A percentile compares a stretch with the other conserved stretches of the same genome.
Conservation (phyloP, 2,797 vertebrate genomes). For the Chaetophractus vellerosus region DNA sequence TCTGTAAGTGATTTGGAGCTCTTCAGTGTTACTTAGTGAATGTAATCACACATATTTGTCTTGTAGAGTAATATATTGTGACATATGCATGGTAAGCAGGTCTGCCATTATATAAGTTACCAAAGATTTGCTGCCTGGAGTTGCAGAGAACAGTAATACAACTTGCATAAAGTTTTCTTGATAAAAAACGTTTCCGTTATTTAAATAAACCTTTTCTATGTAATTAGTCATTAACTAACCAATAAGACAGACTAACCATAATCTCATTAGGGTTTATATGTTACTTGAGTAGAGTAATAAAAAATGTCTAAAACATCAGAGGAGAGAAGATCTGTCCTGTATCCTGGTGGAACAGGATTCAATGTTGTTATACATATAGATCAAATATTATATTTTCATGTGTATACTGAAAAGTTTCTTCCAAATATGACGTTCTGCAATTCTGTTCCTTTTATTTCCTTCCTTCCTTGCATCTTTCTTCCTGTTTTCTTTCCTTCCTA, state of each 20-base stretch:
- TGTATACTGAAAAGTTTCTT: background rate
- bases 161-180: slow-evolving; percentile 2
- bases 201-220: background rate
- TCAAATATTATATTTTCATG: background rate
- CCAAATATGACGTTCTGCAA: background rate
- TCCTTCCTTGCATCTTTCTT: background rate
- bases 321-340: background rate
- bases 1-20: slow-evolving; percentile 50
- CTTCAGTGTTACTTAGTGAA: slow-evolving; percentile 66
- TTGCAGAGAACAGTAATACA: slow-evolving; percentile 54
- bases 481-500: background rate
- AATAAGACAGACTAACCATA: slow-evolving; percentile 8
- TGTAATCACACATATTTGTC: slow-evolving; percentile 81
- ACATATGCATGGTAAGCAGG: slow-evolving; percentile 59
- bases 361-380: background rate
- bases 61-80: slow-evolving; percentile 68
- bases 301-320: background rate
- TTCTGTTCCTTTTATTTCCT: slow-evolving; percentile 1
- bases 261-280: slow-evolving; percentile 36
- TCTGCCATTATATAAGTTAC: slow-evolving; percentile 72
- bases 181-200: slow-evolving; percentile 23
- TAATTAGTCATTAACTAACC: slow-evolving; percentile 13
- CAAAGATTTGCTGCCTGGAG: slow-evolving; percentile 59
- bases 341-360: background rate
- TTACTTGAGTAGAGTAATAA: slow-evolving; percentile 40